Percentiles rank a stretch among this genome's conserved stretches.
Conservation (phyloP, 2,113 vertebrate species). For the Hemicordylus capensis region DNA sequence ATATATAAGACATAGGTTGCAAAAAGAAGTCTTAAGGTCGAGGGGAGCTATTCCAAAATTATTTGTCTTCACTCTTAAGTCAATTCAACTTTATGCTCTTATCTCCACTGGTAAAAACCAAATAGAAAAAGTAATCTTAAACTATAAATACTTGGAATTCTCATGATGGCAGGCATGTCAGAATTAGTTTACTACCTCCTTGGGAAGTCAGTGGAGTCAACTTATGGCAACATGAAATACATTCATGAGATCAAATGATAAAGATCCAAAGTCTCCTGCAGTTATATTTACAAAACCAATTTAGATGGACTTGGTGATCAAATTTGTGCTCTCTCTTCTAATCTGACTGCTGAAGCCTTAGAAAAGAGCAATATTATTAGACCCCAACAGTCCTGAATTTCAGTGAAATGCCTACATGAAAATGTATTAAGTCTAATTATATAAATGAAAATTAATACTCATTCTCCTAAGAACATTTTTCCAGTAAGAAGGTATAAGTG, state of each 20-base stretch:
- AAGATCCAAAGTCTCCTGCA: neutral
- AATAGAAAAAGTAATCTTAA: neutral
- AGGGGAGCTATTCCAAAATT: neutral
- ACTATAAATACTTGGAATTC: neutral
- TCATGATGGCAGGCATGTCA: neutral
- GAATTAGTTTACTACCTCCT: neutral
- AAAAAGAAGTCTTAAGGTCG: neutral
- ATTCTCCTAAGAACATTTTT: neutral
- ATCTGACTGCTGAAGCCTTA: neutral
- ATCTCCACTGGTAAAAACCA: neutral
- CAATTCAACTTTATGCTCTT: neutral
- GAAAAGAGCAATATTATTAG: neutral
- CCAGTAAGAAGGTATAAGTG: neutral
- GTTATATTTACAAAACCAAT: neutral
- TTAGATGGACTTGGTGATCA: neutral
- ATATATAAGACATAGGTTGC: neutral
- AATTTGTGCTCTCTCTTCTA: neutral
- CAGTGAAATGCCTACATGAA: neutral
- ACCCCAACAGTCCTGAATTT: neutral
- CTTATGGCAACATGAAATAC: neutral
- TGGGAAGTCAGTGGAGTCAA: neutral
- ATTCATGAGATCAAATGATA: neutral
- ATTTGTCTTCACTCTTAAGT: neutral
- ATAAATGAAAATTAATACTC: no score
- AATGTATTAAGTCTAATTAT: neutral